These are phyloP conservation scores for Streptopelia turtur DNA, from an alignment of 2,797 vertebrate genomes.

Conservation along the genomic window DNA sequence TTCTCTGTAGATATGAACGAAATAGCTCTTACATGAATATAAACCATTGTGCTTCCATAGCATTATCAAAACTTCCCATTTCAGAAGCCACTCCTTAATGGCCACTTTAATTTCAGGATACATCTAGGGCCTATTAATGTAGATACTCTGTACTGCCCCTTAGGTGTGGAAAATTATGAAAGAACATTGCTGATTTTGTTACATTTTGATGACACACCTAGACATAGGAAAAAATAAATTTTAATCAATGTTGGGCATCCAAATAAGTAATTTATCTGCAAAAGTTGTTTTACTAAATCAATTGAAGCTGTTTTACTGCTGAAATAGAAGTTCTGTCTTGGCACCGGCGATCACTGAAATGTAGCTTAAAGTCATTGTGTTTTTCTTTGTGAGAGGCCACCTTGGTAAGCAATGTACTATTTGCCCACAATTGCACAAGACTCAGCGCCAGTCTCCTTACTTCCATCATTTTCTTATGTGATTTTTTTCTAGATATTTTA, in stretches of 20 bases:
- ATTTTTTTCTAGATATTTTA: background rate
- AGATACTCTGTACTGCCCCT: background rate
- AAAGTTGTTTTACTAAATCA: background rate
- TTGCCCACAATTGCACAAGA: background rate
- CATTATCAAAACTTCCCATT: background rate
- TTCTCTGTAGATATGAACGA: constrained; percentile 13
- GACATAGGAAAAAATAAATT: background rate
- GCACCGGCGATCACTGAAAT: background rate
- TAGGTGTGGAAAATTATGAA: background rate
- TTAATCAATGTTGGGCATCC: background rate
- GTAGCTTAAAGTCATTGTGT: background rate
- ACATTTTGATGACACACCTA: background rate
- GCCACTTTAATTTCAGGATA: background rate
- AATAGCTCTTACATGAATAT: constrained; percentile 29
- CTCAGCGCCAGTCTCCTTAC: background rate
- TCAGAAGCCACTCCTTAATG: background rate
- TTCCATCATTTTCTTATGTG: background rate
- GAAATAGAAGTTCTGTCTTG: background rate
- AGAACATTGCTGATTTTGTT: background rate
- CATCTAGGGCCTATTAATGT: background rate
- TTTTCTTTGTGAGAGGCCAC: background rate
- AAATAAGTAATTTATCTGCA: background rate
- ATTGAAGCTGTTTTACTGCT: background rate
- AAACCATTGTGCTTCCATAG: constrained; percentile 32
- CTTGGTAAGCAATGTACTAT: background rate